phyloP scores from a whole-genome alignment of 2,113 vertebrate species.

The Melanerpes formicivorus region DNA sequence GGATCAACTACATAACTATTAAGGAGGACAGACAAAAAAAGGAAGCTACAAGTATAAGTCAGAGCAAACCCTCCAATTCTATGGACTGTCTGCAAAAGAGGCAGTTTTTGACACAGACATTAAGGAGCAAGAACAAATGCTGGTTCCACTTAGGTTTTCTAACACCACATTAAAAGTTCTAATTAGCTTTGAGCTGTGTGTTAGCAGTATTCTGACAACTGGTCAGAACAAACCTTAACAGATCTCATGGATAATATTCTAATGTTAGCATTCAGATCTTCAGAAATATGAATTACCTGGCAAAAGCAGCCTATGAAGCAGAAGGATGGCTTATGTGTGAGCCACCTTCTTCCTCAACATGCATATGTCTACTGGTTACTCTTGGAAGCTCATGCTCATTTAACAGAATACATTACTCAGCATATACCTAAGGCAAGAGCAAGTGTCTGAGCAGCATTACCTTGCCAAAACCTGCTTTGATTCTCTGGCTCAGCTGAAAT shows the following conservation, averaged over 20 bases:
- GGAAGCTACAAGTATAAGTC: background rate
- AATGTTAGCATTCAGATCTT: background rate
- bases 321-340: background rate
- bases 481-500: background rate
- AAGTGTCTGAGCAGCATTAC: background rate
- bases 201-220: background rate
- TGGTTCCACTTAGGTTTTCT: background rate
- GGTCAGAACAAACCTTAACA: background rate
- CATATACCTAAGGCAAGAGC: accelerated
- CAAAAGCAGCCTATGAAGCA: background rate
- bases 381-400: background rate
- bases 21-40: background rate
- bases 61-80: background rate
- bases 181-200: background rate
- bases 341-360: background rate
- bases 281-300: background rate
- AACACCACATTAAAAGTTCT: background rate
- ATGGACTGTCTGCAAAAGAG: background rate
- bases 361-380: background rate
- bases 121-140: background rate
- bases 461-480: background rate
- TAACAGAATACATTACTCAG: background rate
- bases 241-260: background rate
- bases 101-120: background rate
- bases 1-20: background rate